Evolutionary conservation across 2,797 vertebrate genomes (phyloP), one percentile per base, ranked within the genome.

Genomic region (Anolis apletophallus): DNA sequence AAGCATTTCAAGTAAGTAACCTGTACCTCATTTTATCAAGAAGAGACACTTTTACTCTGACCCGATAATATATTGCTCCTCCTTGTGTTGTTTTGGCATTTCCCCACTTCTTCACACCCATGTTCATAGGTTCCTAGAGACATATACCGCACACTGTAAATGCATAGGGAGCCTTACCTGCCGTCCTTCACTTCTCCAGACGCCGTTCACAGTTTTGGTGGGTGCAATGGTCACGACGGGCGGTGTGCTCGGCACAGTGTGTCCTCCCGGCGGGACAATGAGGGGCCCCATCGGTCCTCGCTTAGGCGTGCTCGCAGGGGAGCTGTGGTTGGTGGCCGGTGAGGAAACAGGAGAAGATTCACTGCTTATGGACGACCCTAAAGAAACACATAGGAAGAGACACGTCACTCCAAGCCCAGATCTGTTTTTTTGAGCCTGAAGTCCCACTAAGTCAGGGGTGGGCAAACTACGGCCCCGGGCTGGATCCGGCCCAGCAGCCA

Each of bases 191-290:
- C 96, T 99, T 94, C 98, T 97, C 98, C 98, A 99, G 78, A 99
- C 96, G 74, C 98, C 98, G 36, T 99, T 99, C 95, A 99, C 98
- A 0, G 99, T 99, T 96, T 99, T 99, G 61, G 98, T 99, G 9
- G 99, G 99, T 89, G 99, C 99, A 40, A 99, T 99, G 94, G 99
- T 99, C 95, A 99, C 99, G 72, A 99, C 99, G 0, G 99, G 99
- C 0, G 98, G 98, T 0, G 99, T 99, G 96, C 98, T 99, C 95
- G 98, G 98, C 94, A 99, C 98, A 0, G 96, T 98, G 97, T 99
- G 99, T 79, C 98, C 98, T 57, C 95, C 96, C 0, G 98, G 97
- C 34, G 98, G 97, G 85, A 98, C 98, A 2, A 99, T 97, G 94
- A 99, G 98, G 46, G 98, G 97, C 23, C 97, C 98, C 93, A 99